Conservation (phyloP, 2,888 invertebrate species). For the Drosophila borborema region DNA sequence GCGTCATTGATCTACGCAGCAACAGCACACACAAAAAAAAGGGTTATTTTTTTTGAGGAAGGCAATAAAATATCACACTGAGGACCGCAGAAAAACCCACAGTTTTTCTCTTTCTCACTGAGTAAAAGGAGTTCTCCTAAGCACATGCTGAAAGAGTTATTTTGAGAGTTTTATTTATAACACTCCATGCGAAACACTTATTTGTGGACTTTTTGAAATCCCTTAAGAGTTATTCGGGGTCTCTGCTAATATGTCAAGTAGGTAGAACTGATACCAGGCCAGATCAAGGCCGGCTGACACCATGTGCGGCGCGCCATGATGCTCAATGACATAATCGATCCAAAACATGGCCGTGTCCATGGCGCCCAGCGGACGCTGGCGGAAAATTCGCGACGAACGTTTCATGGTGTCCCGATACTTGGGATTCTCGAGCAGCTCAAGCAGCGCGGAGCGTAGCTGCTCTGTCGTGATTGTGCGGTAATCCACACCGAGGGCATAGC, state of each 20-base stretch:
- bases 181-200: too few relatives aligned
- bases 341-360: conserved; percentile 83
- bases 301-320: conserved; percentile 82
- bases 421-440: conserved; percentile 82
- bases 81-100: too few relatives aligned
- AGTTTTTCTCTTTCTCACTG: too few relatives aligned
- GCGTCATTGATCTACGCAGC: too few relatives aligned
- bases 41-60: too few relatives aligned
- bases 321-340: conserved; percentile 83
- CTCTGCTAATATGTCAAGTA: conserved; percentile 75
- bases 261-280: conserved; percentile 81
- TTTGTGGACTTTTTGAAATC: too few relatives aligned
- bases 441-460: conserved; percentile 61
- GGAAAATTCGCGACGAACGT: conserved; percentile 75
- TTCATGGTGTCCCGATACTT: conserved; percentile 76
- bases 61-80: too few relatives aligned
- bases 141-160: too few relatives aligned
- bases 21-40: too few relatives aligned
- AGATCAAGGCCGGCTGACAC: conserved; percentile 75
- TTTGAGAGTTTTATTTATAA: too few relatives aligned
- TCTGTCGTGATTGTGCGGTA: conserved; percentile 68
- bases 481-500: conserved; percentile 74
- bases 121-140: too few relatives aligned
- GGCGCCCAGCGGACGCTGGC: conserved; percentile 77
- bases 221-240: too few relatives aligned